Evolutionary conservation across 2,113 vertebrate genomes (phyloP), one percentile per base, ranked within the genome.

Genomic region (Siniperca knerii): DNA sequence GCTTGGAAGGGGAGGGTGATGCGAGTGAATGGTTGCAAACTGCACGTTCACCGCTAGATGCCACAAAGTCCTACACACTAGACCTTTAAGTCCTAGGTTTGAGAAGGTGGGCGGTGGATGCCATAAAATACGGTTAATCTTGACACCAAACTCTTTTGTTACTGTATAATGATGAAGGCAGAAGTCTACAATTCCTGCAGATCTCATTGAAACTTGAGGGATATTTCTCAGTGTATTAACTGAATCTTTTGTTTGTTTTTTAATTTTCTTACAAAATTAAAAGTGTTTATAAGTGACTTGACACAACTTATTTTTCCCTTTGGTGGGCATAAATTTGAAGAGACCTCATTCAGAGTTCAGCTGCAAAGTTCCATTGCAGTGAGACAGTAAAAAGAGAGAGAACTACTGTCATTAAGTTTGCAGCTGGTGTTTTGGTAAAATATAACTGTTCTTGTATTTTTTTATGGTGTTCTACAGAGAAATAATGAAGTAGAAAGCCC

Each of bases 401-500:
- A 85, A 78, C 15, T 16, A 48, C 77, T 50, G 64, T 71, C 16
- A 91, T 77, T 66, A 64, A 86, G 42, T 85, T 85, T 77, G 55
- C 40, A 57, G 83, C 75, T 82, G 80, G 55, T 82, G 69, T 89
- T 87, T 87, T 58, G 67, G 70, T 87, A 77, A 91, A 90, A 86
- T 86, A 87, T 80, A 79, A 79, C 65, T 48, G 23, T 55, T 79
- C 75, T 62, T 79, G 57, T 88, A 62, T 85, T 89, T 77, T 37
- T 85, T 69, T 72, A 87, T 87, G 82, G 76, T 71, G 80, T 85
- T 92, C 83, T 78, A 64, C 68, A 50, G n/a, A 78, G 69, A 90
- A 91, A 91, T 84, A 85, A 93, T 87, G 67, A 85, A 89, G 64
- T 82, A 73, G 64, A 82, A 88, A 90, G 60, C 72, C 46, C 69